These are phyloP conservation scores for Hippopotamyrus pictus DNA, from an alignment of 2,797 vertebrate genomes.

Conservation along the genomic window DNA sequence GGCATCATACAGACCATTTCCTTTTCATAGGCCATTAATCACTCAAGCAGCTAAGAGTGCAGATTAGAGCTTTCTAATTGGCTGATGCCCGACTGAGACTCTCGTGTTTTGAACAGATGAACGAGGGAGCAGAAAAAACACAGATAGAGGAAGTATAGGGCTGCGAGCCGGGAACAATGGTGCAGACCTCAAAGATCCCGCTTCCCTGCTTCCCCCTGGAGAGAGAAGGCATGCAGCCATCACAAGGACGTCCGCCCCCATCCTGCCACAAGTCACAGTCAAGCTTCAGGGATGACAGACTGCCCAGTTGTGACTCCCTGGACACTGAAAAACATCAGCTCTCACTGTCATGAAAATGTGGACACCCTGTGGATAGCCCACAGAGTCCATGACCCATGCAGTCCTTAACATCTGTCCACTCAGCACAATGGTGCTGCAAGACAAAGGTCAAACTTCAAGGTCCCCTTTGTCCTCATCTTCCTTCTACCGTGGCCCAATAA, in stretches of 20 bases:
- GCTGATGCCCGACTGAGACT: conserved; percentile 40
- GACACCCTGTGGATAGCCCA: not conserved
- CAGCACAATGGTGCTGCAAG: not conserved
- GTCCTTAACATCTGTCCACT: not conserved
- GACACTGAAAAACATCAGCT: not conserved
- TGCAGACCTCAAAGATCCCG: conserved; percentile 45
- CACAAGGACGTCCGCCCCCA: not conserved
- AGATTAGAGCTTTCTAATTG: conserved; percentile 14
- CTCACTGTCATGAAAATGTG: not conserved
- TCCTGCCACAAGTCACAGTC: not conserved
- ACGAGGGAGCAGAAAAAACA: not conserved
- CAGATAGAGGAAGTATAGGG: conserved; percentile 38
- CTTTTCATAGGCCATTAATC: not conserved
- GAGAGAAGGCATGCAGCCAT: not conserved
- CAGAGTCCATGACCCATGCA: not conserved
- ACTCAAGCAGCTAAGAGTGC: not conserved
- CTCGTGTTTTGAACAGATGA: not conserved
- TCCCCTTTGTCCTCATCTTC: not conserved
- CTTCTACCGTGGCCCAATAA: not conserved
- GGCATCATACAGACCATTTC: not conserved
- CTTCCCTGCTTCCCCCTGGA: not conserved
- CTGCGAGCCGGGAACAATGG: conserved; percentile 35
- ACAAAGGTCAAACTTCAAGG: not conserved
- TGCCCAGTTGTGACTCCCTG: not conserved
- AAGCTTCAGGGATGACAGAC: not conserved